Evolutionary conservation across 2,113 vertebrate genomes (phyloP).

Genomic region (Azemiops feae): DNA sequence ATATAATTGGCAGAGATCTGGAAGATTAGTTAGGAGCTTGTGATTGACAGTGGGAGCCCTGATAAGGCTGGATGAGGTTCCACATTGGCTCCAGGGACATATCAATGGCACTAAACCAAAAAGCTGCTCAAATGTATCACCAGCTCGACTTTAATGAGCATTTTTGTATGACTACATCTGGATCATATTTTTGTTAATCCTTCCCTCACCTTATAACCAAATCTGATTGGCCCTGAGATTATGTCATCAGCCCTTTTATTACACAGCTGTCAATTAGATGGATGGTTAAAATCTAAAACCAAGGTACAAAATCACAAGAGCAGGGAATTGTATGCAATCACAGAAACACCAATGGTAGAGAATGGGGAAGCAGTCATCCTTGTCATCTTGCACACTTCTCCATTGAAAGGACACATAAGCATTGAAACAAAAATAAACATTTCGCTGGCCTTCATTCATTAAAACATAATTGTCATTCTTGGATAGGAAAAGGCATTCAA

Average conservation of each 20-base stretch:
- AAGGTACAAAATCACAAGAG: background rate
- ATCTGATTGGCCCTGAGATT: background rate
- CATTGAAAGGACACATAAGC: background rate
- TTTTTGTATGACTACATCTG: background rate
- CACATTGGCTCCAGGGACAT: background rate
- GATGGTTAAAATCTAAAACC: background rate
- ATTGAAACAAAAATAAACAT: background rate
- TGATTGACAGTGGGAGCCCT: background rate
- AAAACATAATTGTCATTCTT: conserved; percentile 62
- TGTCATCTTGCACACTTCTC: background rate
- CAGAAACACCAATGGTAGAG: background rate
- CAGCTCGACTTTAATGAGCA: background rate
- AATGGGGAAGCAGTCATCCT: background rate
- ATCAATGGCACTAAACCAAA: background rate
- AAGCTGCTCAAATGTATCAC: background rate
- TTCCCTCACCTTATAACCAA: background rate
- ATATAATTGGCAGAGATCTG: background rate
- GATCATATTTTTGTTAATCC: background rate
- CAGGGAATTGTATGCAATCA: background rate
- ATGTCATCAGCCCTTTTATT: background rate
- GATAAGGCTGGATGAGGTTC: background rate
- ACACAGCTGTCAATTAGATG: background rate
- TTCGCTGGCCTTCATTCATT: conserved; percentile 50
- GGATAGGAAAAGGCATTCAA: conserved; percentile 45
- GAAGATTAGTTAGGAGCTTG: background rate